Conservation (phyloP, 1,140 invertebrate species). For the Pomacea maculata region DNA sequence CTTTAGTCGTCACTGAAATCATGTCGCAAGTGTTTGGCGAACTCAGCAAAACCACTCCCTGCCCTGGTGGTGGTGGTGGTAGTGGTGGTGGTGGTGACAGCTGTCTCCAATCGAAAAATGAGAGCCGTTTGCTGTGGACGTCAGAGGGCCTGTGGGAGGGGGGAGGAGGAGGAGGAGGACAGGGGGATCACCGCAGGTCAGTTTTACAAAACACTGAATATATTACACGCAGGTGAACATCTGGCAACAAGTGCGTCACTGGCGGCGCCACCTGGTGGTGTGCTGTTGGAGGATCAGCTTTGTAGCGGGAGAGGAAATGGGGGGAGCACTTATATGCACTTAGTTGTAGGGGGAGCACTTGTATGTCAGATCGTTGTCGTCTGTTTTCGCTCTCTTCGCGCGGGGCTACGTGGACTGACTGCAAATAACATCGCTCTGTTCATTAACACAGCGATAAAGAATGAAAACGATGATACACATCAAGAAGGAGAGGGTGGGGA, state of each 20-base stretch:
- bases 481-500: neutral
- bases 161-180: neutral
- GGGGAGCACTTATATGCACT: neutral
- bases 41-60: neutral
- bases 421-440: too few relatives aligned
- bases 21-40: neutral
- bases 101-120: neutral
- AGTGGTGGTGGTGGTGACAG: slow-evolving; percentile 12
- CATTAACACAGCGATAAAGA: neutral
- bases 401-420: too few relatives aligned
- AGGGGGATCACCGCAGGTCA: neutral
- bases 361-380: too few relatives aligned
- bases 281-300: neutral
- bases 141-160: neutral
- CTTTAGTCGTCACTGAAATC: neutral
- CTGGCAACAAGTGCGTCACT: too few relatives aligned
- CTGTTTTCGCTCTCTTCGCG: too few relatives aligned
- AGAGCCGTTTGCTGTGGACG: neutral
- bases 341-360: neutral
- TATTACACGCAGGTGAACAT: too few relatives aligned
- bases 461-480: neutral
- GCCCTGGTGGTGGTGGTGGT: neutral
- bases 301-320: neutral
- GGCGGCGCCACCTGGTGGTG: too few relatives aligned
- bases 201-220: too few relatives aligned